Percentiles rank a stretch among this genome's conserved stretches.
Evolutionary conservation across 2,888 invertebrate genomes (phyloP).

Genomic region (Hylaea fasciaria): DNA sequence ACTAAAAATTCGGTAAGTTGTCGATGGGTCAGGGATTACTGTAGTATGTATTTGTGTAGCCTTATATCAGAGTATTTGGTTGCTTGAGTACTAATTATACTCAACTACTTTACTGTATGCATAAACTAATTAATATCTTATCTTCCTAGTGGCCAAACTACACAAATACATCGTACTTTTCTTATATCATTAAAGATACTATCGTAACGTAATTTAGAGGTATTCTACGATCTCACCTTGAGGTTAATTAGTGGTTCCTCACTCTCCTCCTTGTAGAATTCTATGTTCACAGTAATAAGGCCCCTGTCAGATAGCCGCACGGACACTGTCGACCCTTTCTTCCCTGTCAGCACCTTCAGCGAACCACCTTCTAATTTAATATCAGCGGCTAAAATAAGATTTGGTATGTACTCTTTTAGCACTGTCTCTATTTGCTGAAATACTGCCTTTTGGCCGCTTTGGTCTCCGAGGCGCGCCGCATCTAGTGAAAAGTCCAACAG

Average conservation of each 20-base stretch:
- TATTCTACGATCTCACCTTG: slow-evolving; percentile 85
- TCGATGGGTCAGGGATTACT: too few species aligned
- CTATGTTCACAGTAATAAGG: slow-evolving; percentile 91
- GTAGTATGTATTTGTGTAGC: too few species aligned
- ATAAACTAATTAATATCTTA: too few species aligned
- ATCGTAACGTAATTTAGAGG: slow-evolving; percentile 11
- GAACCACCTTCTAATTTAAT: slow-evolving; percentile 89
- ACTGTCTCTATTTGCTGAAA: slow-evolving; percentile 88
- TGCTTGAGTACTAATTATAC: too few species aligned
- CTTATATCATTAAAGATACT: background rate
- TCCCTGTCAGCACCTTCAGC: slow-evolving; percentile 88
- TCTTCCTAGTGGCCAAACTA: too few species aligned
- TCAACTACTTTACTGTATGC: too few species aligned
- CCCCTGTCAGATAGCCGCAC: slow-evolving; percentile 90
- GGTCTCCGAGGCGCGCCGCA: slow-evolving; percentile 87
- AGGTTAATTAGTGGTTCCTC: slow-evolving; percentile 89
- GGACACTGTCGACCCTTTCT: slow-evolving; percentile 88
- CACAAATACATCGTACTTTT: too few species aligned
- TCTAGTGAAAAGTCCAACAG: slow-evolving; percentile 92
- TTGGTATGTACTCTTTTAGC: slow-evolving; percentile 88
- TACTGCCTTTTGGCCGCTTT: slow-evolving; percentile 87
- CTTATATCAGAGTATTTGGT: too few species aligned
- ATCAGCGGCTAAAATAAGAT: slow-evolving; percentile 88
- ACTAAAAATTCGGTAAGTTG: too few species aligned
- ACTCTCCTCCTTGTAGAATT: slow-evolving; percentile 91